Base-by-base conservation (phyloP, 2,113 vertebrate species). In the Rhineura floridana region DNA sequence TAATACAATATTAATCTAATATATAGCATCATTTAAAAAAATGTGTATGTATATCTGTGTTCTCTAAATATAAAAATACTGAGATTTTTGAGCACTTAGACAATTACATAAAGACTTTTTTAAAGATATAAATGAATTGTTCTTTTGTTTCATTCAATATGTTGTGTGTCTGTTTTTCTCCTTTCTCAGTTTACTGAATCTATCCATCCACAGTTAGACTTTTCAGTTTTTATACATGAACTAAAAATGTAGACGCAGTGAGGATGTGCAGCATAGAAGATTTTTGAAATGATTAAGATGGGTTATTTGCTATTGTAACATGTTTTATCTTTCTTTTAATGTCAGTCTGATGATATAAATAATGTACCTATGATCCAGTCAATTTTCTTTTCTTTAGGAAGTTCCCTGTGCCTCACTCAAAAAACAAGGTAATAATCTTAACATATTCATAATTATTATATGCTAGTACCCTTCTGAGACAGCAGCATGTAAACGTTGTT, bases 391-490 rank as follows among this genome's bases (percentile, higher is more conserved):
- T 93, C 92, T 92, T 33, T 94, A 99, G 99, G 98, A 99, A 86
- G 97, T 99, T 78, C 97, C 98, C 1, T 99, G 99, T 96, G 96
- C 96, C 86, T 95, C 94, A 36, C 98, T 99, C 92, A 97, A 97
- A 94, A 98, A 96, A 93, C 98, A 99, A 97, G 98, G 99, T 99
- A 97, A 92, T 36, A 80, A 4, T 87, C 73, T 69, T 69, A 84
- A 67, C 48, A 50, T 50, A 0, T 67, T 55, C 52, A 42, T 69
- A 89, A 81, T 2, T 2, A 67, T 76, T 6, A 0, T 80, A 80
- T 59, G 50, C 50, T 83, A 13, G 42, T 25, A 72, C 3, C 9
- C 48, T 52, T 52, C 39, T 52, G 28, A 52, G 17, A 19, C 7
- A 62, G 33, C 30, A 44, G 33, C 2, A 19, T 65, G 44, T 65